Percentiles rank a stretch among this genome's conserved stretches.
These are phyloP conservation scores for Drosophila bocqueti DNA, from an alignment of 1,140 invertebrate genomes.

Conservation along the genomic window DNA sequence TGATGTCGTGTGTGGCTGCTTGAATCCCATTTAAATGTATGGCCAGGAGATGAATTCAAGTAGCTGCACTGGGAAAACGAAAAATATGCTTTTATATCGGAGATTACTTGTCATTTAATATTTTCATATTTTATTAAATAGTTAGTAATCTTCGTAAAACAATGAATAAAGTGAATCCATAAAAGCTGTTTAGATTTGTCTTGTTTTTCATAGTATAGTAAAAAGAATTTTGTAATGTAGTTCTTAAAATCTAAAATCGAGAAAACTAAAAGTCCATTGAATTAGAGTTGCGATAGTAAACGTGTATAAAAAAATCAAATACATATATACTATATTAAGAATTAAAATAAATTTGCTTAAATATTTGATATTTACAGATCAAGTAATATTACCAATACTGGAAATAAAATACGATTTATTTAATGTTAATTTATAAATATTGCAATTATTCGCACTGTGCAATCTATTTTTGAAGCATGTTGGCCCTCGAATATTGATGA, in stretches of 20 bases:
- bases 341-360: neutral
- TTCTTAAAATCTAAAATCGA: neutral
- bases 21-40: slow-evolving; percentile 39
- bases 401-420: neutral
- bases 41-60: slow-evolving; percentile 29
- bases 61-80: neutral
- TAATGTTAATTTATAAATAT: neutral
- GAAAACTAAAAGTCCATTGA: neutral
- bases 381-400: neutral
- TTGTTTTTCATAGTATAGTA: neutral
- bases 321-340: neutral
- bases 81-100: neutral
- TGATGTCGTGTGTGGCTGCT: slow-evolving; percentile 41
- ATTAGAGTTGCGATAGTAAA: neutral
- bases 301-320: neutral
- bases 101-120: neutral
- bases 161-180: neutral
- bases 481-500: slow-evolving; percentile 16
- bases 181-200: neutral
- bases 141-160: too few relatives aligned
- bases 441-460: neutral
- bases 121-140: neutral
- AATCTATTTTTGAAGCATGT: slow-evolving; percentile 22
- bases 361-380: neutral
- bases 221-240: neutral